phyloP scores from a whole-genome alignment of 1,140 invertebrate genomes.

The Phortica variegata region DNA sequence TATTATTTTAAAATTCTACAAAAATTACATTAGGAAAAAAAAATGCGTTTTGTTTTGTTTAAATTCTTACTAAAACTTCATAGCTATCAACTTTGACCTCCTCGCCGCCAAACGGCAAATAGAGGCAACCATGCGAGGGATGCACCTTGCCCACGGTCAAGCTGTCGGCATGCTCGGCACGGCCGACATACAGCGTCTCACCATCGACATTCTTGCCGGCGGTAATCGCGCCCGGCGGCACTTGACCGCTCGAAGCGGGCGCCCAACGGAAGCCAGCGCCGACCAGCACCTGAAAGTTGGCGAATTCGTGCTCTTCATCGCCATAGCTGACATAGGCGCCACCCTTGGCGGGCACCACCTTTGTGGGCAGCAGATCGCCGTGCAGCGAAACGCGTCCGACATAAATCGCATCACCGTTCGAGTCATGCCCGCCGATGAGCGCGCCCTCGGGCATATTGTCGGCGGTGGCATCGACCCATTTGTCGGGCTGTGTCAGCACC shows the following conservation, averaged over 20 bases:
- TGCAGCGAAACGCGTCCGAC: constrained; percentile 70
- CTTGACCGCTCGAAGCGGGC: constrained; percentile 52
- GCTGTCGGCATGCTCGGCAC: constrained; percentile 60
- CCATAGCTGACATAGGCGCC: constrained; percentile 5
- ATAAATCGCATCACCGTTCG: constrained; percentile 68
- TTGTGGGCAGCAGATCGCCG: constrained; percentile 71
- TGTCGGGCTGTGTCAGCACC: constrained; percentile 38
- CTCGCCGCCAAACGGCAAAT: constrained; percentile 63
- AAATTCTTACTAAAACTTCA: constrained; percentile 53
- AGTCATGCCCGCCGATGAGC: constrained; percentile 67
- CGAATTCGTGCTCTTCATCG: constrained; percentile 7
- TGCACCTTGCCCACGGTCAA: constrained; percentile 62
- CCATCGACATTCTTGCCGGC: constrained; percentile 63
- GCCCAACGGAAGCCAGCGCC: constrained; percentile 57
- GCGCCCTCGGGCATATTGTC: constrained; percentile 54
- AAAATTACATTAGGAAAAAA: too few relatives aligned
- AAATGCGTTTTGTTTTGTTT: too few relatives aligned
- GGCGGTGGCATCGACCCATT: constrained; percentile 8
- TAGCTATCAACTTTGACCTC: constrained; percentile 62
- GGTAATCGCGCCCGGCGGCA: constrained; percentile 60
- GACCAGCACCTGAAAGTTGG: constrained; percentile 49
- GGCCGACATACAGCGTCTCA: constrained; percentile 65
- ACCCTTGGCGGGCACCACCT: constrained; percentile 63
- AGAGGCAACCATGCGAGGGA: constrained; percentile 61
- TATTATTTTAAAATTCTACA: too few relatives aligned